Evolutionary conservation across 1,140 invertebrate genomes (phyloP), one percentile per base, ranked within the genome.

Genomic region (Araneus ventricosus): DNA sequence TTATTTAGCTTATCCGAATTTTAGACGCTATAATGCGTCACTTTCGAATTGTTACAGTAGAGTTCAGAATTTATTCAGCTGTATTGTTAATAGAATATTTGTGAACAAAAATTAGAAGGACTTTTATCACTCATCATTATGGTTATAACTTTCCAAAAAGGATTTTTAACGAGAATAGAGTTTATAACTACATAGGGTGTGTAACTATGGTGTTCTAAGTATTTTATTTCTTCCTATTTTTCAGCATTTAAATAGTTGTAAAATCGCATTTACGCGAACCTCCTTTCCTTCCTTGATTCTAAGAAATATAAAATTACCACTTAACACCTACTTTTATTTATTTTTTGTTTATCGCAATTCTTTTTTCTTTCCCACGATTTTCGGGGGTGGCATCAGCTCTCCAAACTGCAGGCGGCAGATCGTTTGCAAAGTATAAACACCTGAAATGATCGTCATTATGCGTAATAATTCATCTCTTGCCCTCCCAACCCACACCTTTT

Each of bases 361-460:
- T n/a, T 87, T 52, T 52, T 87, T 37, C 4, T 63, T n/a, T 17
- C 84, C 59, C 85, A 87, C 85, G 17, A 37, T 39, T 30, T 57
- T 10, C 27, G 52, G 52, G 52, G 39, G 34, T 63, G 59, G 34
- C 22, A 37, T 85, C 82, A 85, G 2, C 30, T 34, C 59, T 39
- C 39, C 22, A 34, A 87, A 52, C 27, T 67, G 70, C 70, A 45
- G 75, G 70, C 80, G 27, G 27, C 79, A 24, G 52, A 91, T 91
- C 79, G 67, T 37, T 79, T 89, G 70, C 30, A 84, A 91, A 84
- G 45, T 45, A 82, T 57, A 91, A 91, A 91, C 89, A 91, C 37
- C 37, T 90, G 34, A 91, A 91, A 91, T 91, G 37, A 91, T 91
- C 79, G n/a, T 67, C 80, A 84, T 91, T 91, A 91, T 30, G 45